Evolutionary conservation across 2,797 vertebrate species (phyloP).

Genomic region (Gallirallus australis): DNA sequence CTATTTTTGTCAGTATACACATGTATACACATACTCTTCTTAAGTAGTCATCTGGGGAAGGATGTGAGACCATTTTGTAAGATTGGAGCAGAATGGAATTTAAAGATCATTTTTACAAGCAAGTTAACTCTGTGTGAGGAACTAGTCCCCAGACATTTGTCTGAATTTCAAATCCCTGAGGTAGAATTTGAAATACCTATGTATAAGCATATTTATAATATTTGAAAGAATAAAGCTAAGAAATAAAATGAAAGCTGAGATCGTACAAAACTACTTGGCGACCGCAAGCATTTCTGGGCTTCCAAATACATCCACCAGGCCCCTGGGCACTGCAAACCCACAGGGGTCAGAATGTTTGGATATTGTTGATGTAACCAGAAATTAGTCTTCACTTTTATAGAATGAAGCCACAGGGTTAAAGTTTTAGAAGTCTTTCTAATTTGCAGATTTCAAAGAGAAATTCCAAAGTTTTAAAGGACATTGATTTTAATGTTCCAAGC

Average conservation of each 20-base stretch:
- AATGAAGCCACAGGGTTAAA: background rate
- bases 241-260: slow-evolving; percentile 32
- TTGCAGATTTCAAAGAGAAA: background rate
- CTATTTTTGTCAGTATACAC: background rate
- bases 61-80: slow-evolving; percentile 44
- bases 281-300: background rate
- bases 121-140: background rate
- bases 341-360: background rate
- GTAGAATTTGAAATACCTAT: background rate
- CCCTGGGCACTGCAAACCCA: background rate
- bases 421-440: background rate
- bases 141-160: background rate
- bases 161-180: background rate
- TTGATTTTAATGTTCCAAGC: background rate
- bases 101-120: slow-evolving; percentile 54
- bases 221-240: slow-evolving; percentile 23
- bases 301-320: background rate
- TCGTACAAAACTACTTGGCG: background rate
- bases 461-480: background rate
- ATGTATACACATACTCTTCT: background rate
- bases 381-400: background rate
- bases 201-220: background rate
- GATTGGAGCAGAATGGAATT: slow-evolving; percentile 30
- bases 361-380: background rate
- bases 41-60: slow-evolving; percentile 56